Conservation (phyloP, 2,888 invertebrate species). For the Drosophila paranaensis region DNA sequence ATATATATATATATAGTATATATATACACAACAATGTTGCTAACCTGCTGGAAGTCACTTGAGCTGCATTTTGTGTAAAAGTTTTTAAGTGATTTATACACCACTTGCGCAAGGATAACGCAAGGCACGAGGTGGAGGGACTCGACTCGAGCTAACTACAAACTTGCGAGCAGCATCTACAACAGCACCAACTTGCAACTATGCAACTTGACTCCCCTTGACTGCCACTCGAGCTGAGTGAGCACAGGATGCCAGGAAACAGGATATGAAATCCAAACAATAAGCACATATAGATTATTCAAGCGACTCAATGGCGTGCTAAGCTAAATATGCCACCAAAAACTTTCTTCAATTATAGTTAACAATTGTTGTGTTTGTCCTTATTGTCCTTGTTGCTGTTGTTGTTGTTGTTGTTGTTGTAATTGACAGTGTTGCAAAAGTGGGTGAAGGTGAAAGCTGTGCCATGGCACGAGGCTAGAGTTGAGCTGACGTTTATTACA, state of each 20-base stretch:
- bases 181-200: constrained; percentile 20
- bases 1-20: too few species aligned
- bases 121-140: constrained; percentile 2
- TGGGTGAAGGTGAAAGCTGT: constrained; percentile 2
- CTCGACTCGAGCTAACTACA: constrained; percentile 21
- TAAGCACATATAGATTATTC: constrained; percentile 1
- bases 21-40: constrained; percentile 54
- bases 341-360: constrained; percentile 9
- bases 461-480: neutral
- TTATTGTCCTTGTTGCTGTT: too few species aligned
- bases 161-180: constrained; percentile 32
- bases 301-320: neutral
- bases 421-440: constrained; percentile 4
- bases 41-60: constrained; percentile 41
- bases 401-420: neutral
- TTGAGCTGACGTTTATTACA: neutral
- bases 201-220: constrained; percentile 63
- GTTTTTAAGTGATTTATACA: constrained; percentile 75
- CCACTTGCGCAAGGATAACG: constrained; percentile 56
- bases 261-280: constrained; percentile 29
- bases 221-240: constrained; percentile 60
- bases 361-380: neutral
- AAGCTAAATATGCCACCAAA: neutral
- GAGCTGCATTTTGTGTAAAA: constrained; percentile 68
- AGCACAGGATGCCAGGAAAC: constrained; percentile 33